Evolutionary conservation across 2,113 vertebrate species (phyloP).

Genomic region (Hippocampus zosterae): DNA sequence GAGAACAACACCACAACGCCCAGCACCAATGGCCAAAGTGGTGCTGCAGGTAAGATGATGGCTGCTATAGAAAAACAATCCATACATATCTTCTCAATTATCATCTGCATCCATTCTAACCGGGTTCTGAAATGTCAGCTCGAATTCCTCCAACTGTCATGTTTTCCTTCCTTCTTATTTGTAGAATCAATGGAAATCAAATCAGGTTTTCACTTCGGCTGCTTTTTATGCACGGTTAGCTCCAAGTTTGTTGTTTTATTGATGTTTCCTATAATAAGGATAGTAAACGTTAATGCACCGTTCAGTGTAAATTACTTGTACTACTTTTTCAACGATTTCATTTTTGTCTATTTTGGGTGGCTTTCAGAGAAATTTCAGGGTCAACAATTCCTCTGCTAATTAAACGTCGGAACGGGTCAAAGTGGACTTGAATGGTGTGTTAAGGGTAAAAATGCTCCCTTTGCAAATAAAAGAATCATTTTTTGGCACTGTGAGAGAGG

Average conservation of each 20-base stretch:
- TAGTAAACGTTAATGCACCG: background rate
- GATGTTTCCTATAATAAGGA: background rate
- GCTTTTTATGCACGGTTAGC: background rate
- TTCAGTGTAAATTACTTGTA: background rate
- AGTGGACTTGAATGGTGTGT: too few relatives aligned
- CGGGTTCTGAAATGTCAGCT: background rate
- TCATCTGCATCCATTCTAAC: background rate
- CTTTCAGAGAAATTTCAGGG: too few relatives aligned
- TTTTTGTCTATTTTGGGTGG: too few relatives aligned
- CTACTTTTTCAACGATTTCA: too few relatives aligned
- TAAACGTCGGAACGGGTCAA: too few relatives aligned
- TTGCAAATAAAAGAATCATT: too few relatives aligned
- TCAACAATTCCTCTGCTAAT: too few relatives aligned
- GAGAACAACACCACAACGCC: conserved; percentile 74
- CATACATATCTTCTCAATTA: background rate
- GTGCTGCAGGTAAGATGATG: conserved; percentile 66
- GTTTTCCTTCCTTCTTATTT: background rate
- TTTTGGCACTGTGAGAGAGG: too few relatives aligned
- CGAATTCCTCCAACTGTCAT: background rate
- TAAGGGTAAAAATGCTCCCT: too few relatives aligned
- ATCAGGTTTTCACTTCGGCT: background rate
- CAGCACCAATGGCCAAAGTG: conserved; percentile 77
- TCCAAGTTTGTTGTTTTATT: background rate
- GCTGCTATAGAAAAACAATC: background rate
- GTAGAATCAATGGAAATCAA: background rate